Evolutionary conservation across 2,888 invertebrate species (phyloP), one percentile per base, ranked within the genome.

Genomic region (Desoria tigrina): DNA sequence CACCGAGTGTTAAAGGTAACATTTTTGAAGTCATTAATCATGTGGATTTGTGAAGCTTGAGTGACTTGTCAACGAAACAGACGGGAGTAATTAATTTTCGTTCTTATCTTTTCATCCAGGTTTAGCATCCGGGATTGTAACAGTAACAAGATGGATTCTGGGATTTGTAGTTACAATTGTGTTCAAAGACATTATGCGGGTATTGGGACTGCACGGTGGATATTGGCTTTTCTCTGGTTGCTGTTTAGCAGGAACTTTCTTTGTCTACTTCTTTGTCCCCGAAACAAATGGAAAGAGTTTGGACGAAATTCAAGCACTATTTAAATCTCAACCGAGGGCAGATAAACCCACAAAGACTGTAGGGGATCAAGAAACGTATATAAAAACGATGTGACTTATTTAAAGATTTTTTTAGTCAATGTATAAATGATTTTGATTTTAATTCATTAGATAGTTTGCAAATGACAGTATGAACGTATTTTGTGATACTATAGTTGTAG

Each of bases 101-200:
- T 18, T 9, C 18, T 24, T 50, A 49, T 26, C 16, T 50, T 45
- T 45, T 18, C 32, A 14, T 68, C 1, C 39, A 68, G 74, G 75
- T 37, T 62, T 65, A 9, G 68, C 72, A 0, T 73, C 72, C 37
- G 71, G 72, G 6, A 55, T 75, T 11, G 65, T 75, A 14, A 71
- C 72, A 9, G 71, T 71, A 23, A 67, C 72, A 18, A 69, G 73
- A 65, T 75, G 75, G 75, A 42, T 70, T 3, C 51, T 75, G 0
- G 75, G 73, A 27, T 75, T 75, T 42, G 24, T 45, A 9, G 71
- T 75, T 0, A 72, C 73, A 1, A 65, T 71, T 27, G 61, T 72
- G 7, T 75, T 75, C 56, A 60, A 75, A 64, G 68, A 56, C 28
- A 61, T 75, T n/a, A 59, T 69, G 55, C 18, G 61, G 23, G 9